A percentile compares a stretch with the other conserved stretches of the same genome.
These are phyloP conservation scores for Samia ricini DNA, from an alignment of 1,140 invertebrate genomes.

Conservation along the genomic window DNA sequence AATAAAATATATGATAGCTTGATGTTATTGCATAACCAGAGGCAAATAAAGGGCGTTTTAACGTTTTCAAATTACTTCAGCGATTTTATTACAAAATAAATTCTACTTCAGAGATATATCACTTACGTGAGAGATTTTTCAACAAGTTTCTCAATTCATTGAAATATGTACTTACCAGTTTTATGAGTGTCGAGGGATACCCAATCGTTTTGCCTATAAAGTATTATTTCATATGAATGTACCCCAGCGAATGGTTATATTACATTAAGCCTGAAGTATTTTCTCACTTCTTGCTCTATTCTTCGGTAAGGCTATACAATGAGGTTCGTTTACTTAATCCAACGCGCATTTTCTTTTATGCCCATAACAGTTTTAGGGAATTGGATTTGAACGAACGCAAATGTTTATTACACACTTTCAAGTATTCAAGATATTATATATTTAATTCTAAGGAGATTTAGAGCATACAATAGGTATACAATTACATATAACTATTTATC, in stretches of 20 bases:
- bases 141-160: slow-evolving; percentile 66
- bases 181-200: slow-evolving; percentile 49
- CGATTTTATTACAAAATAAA: neutral
- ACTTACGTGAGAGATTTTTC: slow-evolving; percentile 56
- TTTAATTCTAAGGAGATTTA: neutral
- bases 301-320: slow-evolving; percentile 28
- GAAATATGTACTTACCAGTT: slow-evolving; percentile 62
- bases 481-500: too few relatives aligned
- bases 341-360: slow-evolving; percentile 24
- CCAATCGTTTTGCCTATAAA: slow-evolving; percentile 66
- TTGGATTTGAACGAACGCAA: slow-evolving; percentile 35
- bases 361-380: slow-evolving; percentile 42
- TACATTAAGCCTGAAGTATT: slow-evolving; percentile 37
- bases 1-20: too few relatives aligned
- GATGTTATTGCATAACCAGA: too few relatives aligned
- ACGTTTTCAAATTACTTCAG: too few relatives aligned
- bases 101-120: neutral
- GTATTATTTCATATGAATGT: slow-evolving; percentile 67
- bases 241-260: slow-evolving; percentile 39
- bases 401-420: slow-evolving; percentile 26
- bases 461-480: too few relatives aligned
- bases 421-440: neutral
- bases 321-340: slow-evolving; percentile 40
- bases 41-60: too few relatives aligned
- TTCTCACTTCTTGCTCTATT: slow-evolving; percentile 26